phyloP scores from a whole-genome alignment of 2,888 invertebrate genomes.

The Schizotus pectinicornis region DNA sequence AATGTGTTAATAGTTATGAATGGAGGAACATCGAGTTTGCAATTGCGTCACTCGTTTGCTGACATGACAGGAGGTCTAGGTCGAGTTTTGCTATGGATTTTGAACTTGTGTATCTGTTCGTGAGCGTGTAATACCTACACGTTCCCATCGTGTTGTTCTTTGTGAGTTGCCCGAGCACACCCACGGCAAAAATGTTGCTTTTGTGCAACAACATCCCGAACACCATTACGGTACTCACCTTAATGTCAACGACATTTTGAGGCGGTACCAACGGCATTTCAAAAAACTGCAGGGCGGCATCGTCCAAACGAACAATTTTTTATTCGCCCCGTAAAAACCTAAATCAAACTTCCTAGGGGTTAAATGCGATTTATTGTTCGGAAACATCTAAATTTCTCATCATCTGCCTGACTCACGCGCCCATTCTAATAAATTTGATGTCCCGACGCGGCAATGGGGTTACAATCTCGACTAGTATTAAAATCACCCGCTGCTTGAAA shows the following conservation, averaged over 20 bases:
- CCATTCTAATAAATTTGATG: slow-evolving; percentile 9
- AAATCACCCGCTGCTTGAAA: slow-evolving; percentile 46
- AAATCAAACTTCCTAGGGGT: background rate
- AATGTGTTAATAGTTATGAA: slow-evolving; percentile 21
- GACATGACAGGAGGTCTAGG: slow-evolving; percentile 27
- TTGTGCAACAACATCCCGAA: background rate
- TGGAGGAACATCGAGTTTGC: slow-evolving; percentile 10
- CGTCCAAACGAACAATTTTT: background rate
- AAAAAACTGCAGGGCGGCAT: too few relatives aligned
- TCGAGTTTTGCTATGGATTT: slow-evolving; percentile 25
- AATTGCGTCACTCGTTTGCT: slow-evolving; percentile 15
- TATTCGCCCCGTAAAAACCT: background rate
- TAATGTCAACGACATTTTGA: background rate
- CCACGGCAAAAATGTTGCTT: background rate
- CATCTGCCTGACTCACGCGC: background rate
- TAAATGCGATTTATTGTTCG: slow-evolving; percentile 1
- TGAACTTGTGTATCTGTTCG: slow-evolving; percentile 15
- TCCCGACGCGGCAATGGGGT: slow-evolving; percentile 18
- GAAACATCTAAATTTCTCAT: too few relatives aligned
- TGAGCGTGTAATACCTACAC: slow-evolving; percentile 15
- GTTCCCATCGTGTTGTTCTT: slow-evolving; percentile 12
- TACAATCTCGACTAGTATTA: slow-evolving; percentile 33
- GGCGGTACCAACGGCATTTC: background rate
- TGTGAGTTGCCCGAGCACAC: background rate
- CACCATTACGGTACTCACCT: too few relatives aligned